Conservation (phyloP, 1,140 invertebrate genomes). For the Belonocnema kinseyi region DNA sequence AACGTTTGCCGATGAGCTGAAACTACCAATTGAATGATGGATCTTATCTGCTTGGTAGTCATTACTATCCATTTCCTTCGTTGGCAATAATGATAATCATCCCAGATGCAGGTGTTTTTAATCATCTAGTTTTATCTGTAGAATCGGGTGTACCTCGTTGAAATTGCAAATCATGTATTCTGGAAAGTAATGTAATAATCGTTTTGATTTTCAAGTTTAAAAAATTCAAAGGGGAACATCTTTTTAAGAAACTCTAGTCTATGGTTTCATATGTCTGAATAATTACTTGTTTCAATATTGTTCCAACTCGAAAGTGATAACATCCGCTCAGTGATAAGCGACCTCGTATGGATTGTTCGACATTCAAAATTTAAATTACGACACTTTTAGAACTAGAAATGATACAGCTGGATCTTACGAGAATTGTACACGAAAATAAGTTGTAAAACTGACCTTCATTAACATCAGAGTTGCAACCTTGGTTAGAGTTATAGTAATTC, state of each 20-base stretch:
- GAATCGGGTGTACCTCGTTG: not conserved
- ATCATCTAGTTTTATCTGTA: not conserved
- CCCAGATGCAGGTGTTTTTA: not conserved
- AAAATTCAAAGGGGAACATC: not conserved
- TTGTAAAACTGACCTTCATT: not conserved
- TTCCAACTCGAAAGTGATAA: slow-evolving; percentile 10
- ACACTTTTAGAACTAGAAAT: no score
- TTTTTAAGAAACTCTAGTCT: not conserved
- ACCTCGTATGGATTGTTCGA: not conserved
- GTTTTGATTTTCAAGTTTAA: not conserved
- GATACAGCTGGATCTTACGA: no score
- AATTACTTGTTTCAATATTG: slow-evolving; percentile 12
- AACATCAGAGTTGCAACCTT: not conserved
- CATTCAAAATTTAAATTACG: not conserved
- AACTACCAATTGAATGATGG: not conserved
- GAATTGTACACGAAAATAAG: not conserved
- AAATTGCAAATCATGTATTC: not conserved
- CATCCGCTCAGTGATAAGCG: slow-evolving; percentile 3
- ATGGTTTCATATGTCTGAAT: not conserved
- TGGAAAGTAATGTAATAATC: not conserved
- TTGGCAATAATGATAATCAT: not conserved
- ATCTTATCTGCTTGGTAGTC: not conserved
- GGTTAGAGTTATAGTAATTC: not conserved
- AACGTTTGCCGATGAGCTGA: not conserved
- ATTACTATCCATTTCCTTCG: slow-evolving; percentile 16